These are phyloP conservation scores for Sussaba pulchella DNA, from an alignment of 2,888 invertebrate species.

Conservation along the genomic window DNA sequence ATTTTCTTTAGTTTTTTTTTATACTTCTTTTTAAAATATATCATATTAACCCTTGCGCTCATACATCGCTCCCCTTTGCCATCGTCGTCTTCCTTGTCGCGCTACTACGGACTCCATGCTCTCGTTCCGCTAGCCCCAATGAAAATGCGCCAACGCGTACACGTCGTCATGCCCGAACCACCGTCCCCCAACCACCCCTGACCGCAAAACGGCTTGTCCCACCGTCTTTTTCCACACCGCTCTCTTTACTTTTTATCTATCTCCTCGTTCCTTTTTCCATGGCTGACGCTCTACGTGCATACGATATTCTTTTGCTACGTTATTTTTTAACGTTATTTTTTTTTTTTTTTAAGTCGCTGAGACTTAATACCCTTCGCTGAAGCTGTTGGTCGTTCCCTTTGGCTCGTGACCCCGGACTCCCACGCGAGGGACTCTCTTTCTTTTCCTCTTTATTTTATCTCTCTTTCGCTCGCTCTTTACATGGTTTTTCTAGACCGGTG, in stretches of 20 bases:
- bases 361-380: slow-evolving; percentile 20
- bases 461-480: slow-evolving; percentile 55
- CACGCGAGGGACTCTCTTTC: slow-evolving; percentile 63
- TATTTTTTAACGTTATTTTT: slow-evolving; percentile 15
- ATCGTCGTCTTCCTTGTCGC: slow-evolving; percentile 2
- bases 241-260: slow-evolving; percentile 49
- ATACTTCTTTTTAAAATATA: slow-evolving; percentile 33
- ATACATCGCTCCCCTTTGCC: slow-evolving; percentile 28
- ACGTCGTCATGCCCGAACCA: slow-evolving; percentile 29
- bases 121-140: slow-evolving; percentile 42
- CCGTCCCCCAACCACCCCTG: too few species aligned
- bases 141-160: slow-evolving; percentile 46
- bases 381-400: background rate
- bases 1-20: slow-evolving; percentile 10
- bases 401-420: slow-evolving; percentile 50
- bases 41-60: slow-evolving; percentile 43
- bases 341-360: slow-evolving; percentile 49
- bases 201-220: slow-evolving; percentile 59
- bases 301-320: slow-evolving; percentile 32
- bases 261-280: slow-evolving; percentile 31
- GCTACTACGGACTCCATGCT: slow-evolving; percentile 21
- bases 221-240: slow-evolving; percentile 56
- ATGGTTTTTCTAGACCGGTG: slow-evolving; percentile 77
- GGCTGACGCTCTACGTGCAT: slow-evolving; percentile 1
- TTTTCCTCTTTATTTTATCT: slow-evolving; percentile 58